Conservation (phyloP, 2,888 invertebrate genomes). For the Opisthograptis luteolata region DNA sequence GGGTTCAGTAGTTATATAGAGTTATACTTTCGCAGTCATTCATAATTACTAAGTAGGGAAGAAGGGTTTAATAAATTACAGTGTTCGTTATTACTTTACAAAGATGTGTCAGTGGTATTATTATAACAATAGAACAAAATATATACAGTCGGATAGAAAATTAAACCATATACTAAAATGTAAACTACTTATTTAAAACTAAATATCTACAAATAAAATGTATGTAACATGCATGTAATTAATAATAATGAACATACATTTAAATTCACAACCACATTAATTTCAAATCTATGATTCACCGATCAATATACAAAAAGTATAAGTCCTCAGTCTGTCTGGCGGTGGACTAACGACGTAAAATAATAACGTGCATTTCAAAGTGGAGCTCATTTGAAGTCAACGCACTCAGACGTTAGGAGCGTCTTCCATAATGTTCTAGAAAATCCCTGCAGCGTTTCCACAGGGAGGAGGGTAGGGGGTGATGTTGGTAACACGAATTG, state of each 20-base stretch:
- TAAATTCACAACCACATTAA: background rate
- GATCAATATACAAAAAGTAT: constrained; percentile 7
- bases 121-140: too few species aligned
- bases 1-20: too few species aligned
- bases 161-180: too few species aligned
- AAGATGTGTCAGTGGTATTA: too few species aligned
- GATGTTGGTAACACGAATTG: constrained; percentile 82
- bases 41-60: too few species aligned
- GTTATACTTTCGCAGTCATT: too few species aligned
- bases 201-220: too few species aligned
- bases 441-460: constrained; percentile 75
- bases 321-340: constrained; percentile 9
- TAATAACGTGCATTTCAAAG: constrained; percentile 35
- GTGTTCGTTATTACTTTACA: too few species aligned
- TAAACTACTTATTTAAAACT: too few species aligned
- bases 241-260: constrained; percentile 1
- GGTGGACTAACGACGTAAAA: constrained; percentile 23
- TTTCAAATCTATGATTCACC: background rate
- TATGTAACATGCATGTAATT: background rate
- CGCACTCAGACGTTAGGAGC: constrained; percentile 68
- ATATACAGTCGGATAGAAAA: too few species aligned
- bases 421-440: constrained; percentile 75
- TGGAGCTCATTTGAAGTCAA: constrained; percentile 62
- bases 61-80: too few species aligned
- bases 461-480: constrained; percentile 51